phyloP scores from a whole-genome alignment of 2,113 vertebrate genomes.

The Delphinus delphis region DNA sequence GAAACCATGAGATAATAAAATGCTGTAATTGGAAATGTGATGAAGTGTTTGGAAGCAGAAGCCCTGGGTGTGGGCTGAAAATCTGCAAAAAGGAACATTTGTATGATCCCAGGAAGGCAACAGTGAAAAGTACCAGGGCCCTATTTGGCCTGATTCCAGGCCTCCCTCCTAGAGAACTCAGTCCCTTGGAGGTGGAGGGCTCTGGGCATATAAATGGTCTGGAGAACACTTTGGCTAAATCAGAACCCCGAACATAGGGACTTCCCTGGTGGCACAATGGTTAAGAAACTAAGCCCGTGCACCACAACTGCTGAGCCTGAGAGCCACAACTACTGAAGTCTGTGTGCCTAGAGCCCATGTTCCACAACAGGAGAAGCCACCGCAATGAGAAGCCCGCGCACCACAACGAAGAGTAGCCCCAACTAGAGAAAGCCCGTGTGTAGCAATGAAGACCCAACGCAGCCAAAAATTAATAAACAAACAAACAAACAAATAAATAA shows the following conservation, averaged over 20 bases:
- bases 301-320: too few relatives aligned
- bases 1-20: not conserved
- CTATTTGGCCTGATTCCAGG: not conserved
- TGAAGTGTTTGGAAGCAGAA: not conserved
- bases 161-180: not conserved
- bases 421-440: too few relatives aligned
- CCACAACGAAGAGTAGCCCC: too few relatives aligned
- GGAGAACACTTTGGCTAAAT: not conserved
- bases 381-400: too few relatives aligned
- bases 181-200: not conserved
- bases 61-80: not conserved
- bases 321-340: too few relatives aligned
- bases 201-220: not conserved
- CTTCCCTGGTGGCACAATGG: too few relatives aligned
- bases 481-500: too few relatives aligned
- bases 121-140: not conserved
- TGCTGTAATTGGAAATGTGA: not conserved
- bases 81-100: not conserved
- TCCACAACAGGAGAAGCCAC: too few relatives aligned
- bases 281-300: too few relatives aligned
- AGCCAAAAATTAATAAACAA: too few relatives aligned
- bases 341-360: too few relatives aligned
- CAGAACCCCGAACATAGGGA: not conserved
- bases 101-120: not conserved
- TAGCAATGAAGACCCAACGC: too few relatives aligned